phyloP scores from a whole-genome alignment of 2,113 vertebrate species.

The Indri indri region DNA sequence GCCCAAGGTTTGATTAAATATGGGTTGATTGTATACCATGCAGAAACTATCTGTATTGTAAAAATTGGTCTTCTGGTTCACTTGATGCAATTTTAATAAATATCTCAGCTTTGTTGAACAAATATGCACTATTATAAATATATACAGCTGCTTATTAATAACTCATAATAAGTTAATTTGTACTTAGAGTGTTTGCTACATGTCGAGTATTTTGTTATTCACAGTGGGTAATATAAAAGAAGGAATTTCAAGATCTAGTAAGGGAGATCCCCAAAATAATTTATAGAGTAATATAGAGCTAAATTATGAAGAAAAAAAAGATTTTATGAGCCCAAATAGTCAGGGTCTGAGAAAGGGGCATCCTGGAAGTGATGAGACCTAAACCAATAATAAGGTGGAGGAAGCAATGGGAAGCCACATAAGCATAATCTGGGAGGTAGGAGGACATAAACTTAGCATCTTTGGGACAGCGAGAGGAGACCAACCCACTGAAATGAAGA shows the following conservation, averaged over 20 bases:
- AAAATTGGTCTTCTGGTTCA: not conserved
- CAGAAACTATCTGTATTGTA: not conserved
- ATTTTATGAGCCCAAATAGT: not conserved
- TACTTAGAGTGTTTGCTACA: constrained; percentile 28
- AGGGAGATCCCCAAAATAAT: not conserved
- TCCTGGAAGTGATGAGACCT: not conserved
- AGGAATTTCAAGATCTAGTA: constrained; percentile 1
- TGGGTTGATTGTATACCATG: not conserved
- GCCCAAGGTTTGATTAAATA: constrained; percentile 33
- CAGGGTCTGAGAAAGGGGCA: not conserved
- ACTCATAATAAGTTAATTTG: constrained; percentile 36
- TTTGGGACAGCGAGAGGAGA: not conserved
- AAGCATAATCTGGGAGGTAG: not conserved
- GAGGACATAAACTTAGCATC: not conserved
- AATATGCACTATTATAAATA: constrained; percentile 9
- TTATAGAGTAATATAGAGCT: constrained; percentile 9
- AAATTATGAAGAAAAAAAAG: not conserved
- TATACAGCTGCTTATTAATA: constrained; percentile 49
- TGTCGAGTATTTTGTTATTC: constrained; percentile 41
- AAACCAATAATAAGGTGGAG: not conserved
- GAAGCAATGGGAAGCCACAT: not conserved
- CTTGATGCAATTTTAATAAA: not conserved
- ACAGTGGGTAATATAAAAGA: not conserved
- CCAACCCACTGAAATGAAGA: not conserved
- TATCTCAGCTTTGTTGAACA: not conserved